A percentile compares a stretch with the other conserved stretches of the same genome.
Conservation (phyloP, 2,113 vertebrate species). For the Calyptomena viridis region DNA sequence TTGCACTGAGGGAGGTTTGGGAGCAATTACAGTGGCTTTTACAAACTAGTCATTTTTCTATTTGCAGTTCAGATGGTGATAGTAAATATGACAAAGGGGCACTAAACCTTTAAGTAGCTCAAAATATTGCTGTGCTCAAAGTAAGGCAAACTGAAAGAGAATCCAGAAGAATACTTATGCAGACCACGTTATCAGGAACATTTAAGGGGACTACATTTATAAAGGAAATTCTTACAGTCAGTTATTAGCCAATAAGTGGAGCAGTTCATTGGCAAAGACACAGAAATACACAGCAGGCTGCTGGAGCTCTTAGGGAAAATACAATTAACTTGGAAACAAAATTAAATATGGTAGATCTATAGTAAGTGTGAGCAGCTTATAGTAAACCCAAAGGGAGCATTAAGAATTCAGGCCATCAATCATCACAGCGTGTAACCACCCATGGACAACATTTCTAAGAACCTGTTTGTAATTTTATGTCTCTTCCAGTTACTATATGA, state of each 20-base stretch:
- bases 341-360: constrained; percentile 53
- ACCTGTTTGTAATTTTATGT: constrained; percentile 9
- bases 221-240: constrained; percentile 43
- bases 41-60: background rate
- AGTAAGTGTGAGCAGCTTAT: constrained; percentile 50
- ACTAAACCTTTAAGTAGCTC: constrained; percentile 6
- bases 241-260: constrained; percentile 51
- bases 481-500: background rate
- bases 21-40: constrained; percentile 11
- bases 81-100: constrained; percentile 36
- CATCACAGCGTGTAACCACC: constrained; percentile 19
- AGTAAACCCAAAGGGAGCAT: constrained; percentile 44
- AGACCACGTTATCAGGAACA: background rate
- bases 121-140: background rate
- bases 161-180: background rate
- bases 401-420: constrained; percentile 53
- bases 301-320: constrained; percentile 49
- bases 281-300: constrained; percentile 35
- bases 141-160: background rate
- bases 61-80: constrained; percentile 9
- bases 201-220: constrained; percentile 14
- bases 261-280: constrained; percentile 44
- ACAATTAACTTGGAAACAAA: constrained; percentile 60
- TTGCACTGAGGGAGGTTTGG: background rate
- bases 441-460: background rate